phyloP scores from a whole-genome alignment of 2,797 vertebrate species.

The Scarus forsteni region DNA sequence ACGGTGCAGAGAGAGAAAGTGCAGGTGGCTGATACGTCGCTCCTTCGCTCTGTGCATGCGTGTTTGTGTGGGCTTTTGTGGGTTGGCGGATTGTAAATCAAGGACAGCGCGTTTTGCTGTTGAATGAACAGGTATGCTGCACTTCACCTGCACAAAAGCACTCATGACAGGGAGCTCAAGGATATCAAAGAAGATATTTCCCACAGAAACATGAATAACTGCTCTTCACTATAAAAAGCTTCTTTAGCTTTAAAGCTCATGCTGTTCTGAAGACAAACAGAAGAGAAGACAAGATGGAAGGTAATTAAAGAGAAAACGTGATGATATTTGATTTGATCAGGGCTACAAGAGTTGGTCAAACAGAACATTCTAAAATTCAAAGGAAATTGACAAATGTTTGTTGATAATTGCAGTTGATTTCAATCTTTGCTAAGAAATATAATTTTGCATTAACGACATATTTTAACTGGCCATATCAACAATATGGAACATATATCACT shows the following conservation, averaged over 20 bases:
- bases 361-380: too few species aligned
- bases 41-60: conserved; percentile 10
- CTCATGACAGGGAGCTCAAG: conserved; percentile 21
- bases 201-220: conserved; percentile 24
- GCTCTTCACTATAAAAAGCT: conserved; percentile 31
- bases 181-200: background rate
- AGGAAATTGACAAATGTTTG: too few species aligned
- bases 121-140: conserved; percentile 49
- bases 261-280: background rate
- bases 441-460: too few species aligned
- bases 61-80: conserved; percentile 9
- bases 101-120: conserved; percentile 50
- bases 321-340: background rate
- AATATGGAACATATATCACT: too few species aligned
- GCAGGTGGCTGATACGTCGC: conserved; percentile 51
- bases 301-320: conserved; percentile 22
- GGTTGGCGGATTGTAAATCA: conserved; percentile 37
- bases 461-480: too few species aligned
- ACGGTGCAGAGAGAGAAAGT: conserved; percentile 46
- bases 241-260: conserved; percentile 26
- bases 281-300: conserved; percentile 21
- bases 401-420: too few species aligned
- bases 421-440: too few species aligned
- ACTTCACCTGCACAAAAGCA: conserved; percentile 36
- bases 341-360: conserved; percentile 12